phyloP scores from a whole-genome alignment of 2,797 vertebrate species.

The Tympanoctomys barrerae region DNA sequence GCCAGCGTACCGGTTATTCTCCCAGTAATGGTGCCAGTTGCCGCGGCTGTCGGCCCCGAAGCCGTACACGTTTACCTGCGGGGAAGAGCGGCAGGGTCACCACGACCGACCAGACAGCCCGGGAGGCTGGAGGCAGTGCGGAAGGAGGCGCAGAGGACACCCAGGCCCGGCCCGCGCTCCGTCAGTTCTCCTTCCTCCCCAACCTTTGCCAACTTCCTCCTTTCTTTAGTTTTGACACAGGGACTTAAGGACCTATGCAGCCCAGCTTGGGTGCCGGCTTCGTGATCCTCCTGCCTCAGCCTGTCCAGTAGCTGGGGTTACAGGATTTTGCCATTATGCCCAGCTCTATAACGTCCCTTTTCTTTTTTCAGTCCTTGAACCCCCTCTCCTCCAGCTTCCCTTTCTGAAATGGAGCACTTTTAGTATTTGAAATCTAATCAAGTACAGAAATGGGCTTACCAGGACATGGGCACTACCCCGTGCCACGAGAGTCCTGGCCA shows the following conservation, averaged over 20 bases:
- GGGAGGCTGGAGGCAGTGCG: fast-evolving
- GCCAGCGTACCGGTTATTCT: conserved; percentile 98
- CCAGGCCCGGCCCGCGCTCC: background rate
- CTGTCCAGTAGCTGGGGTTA: background rate
- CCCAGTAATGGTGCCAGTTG: conserved; percentile 99
- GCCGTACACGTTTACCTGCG: conserved; percentile 98
- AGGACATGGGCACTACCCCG: background rate
- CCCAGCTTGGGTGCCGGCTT: background rate
- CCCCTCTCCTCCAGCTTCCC: background rate
- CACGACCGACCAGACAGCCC: background rate
- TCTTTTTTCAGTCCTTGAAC: too few relatives aligned
- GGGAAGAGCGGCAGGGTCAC: conserved; percentile 32
- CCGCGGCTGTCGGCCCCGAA: conserved; percentile 97
- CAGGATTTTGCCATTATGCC: background rate
- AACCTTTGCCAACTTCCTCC: background rate
- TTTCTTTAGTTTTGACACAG: background rate
- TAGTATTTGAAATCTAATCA: conserved; percentile 9
- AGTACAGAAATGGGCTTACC: background rate
- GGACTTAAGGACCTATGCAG: background rate
- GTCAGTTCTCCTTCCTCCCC: background rate
- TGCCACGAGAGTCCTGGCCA: background rate
- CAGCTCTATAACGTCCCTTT: background rate
- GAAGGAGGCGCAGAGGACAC: background rate
- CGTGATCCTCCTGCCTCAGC: background rate
- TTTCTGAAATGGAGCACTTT: background rate